Evolutionary conservation across 2,113 vertebrate species (phyloP).

Genomic region (Pluvialis apricaria): DNA sequence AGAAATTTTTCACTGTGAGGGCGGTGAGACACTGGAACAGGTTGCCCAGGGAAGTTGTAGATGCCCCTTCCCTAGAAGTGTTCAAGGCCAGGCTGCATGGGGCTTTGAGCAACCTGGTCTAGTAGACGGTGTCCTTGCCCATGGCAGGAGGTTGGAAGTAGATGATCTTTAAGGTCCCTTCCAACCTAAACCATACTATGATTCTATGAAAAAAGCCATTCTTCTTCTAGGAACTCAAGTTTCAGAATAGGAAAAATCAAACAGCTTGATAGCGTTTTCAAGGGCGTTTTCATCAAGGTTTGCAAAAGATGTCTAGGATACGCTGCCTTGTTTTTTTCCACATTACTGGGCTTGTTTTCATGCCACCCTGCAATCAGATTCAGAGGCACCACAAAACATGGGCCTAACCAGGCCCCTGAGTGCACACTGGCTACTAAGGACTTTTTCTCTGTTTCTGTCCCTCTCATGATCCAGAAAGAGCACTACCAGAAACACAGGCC

Average conservation of each 20-base stretch:
- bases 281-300: background rate
- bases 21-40: too few species aligned
- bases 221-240: background rate
- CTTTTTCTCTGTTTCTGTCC: background rate
- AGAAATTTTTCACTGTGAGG: too few species aligned
- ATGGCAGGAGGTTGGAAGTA: too few species aligned
- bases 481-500: background rate
- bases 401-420: background rate
- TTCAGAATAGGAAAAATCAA: background rate
- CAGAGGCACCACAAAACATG: background rate
- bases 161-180: too few species aligned
- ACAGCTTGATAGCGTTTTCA: background rate
- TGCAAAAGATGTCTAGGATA: background rate
- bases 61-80: too few species aligned
- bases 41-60: too few species aligned
- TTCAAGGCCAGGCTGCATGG: too few species aligned
- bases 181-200: too few species aligned
- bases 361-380: background rate
- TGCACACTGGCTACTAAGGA: background rate
- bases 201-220: background rate
- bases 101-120: too few species aligned
- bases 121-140: too few species aligned
- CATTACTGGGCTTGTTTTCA: background rate
- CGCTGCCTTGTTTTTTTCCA: background rate
- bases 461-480: background rate